phyloP scores from a whole-genome alignment of 2,888 invertebrate species.

The Petrophora chlorosata region DNA sequence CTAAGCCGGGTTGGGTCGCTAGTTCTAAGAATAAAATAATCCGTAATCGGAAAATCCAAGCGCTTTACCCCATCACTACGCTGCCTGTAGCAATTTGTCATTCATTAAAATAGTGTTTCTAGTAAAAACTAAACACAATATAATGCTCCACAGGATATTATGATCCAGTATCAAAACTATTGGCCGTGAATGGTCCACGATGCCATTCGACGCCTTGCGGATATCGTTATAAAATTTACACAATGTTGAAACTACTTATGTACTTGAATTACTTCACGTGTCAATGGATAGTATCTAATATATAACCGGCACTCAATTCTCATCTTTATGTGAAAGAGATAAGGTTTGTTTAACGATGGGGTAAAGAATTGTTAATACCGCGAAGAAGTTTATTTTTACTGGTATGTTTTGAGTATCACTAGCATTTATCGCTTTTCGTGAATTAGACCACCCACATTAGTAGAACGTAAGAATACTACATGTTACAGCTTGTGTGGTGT shows the following conservation, averaged over 20 bases:
- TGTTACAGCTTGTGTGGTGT: no score
- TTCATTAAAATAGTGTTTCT: constrained; percentile 56
- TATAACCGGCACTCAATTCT: not conserved
- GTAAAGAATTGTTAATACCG: constrained; percentile 8
- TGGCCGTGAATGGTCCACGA: constrained; percentile 60
- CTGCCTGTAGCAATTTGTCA: no score
- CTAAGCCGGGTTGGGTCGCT: no score
- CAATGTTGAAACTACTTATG: constrained; percentile 39
- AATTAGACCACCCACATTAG: constrained; percentile 22
- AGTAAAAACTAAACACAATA: constrained; percentile 76
- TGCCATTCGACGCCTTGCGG: constrained; percentile 47
- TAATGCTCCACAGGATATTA: constrained; percentile 73
- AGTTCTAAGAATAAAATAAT: no score
- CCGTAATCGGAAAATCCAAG: no score
- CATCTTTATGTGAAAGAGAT: constrained; percentile 6
- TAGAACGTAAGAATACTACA: not conserved
- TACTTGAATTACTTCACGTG: constrained; percentile 20
- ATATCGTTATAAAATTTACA: constrained; percentile 44
- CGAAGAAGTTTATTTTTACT: constrained; percentile 21
- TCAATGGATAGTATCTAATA: constrained; percentile 20
- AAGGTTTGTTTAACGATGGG: constrained; percentile 3
- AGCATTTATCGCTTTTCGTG: constrained; percentile 22
- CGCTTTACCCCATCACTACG: no score
- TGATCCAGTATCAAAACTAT: constrained; percentile 77
- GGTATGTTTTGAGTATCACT: constrained; percentile 22